Percentiles rank a stretch among this genome's conserved stretches.
phyloP scores from a whole-genome alignment of 2,113 vertebrate genomes.

The Podarcis cretensis region DNA sequence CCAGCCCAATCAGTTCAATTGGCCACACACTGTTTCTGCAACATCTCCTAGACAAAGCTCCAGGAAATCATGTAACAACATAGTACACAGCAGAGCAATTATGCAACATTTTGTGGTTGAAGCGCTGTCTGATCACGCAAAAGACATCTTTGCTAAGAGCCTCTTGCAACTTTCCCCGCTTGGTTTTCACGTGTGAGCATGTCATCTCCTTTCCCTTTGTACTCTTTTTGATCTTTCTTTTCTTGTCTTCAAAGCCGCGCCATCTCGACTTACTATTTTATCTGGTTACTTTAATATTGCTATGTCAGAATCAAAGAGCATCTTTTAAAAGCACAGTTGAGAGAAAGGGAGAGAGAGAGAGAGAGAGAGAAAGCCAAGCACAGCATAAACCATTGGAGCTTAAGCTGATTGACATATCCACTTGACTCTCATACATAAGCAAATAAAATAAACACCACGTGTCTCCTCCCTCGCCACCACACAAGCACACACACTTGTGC shows the following conservation, averaged over 20 bases:
- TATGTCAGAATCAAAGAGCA: neutral
- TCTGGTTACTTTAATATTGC: neutral
- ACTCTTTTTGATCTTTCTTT: neutral
- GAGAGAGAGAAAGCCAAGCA: neutral
- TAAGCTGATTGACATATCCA: neutral
- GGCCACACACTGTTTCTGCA: neutral
- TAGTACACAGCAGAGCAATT: neutral
- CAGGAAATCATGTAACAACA: neutral
- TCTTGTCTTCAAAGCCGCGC: neutral
- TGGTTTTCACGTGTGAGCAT: neutral
- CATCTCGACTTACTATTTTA: neutral
- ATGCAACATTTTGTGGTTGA: neutral
- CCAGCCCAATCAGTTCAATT: neutral
- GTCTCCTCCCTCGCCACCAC: neutral
- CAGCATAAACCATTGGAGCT: neutral
- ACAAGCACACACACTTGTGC: neutral
- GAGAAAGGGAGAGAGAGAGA: too few species aligned
- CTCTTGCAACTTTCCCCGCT: neutral
- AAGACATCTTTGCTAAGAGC: neutral
- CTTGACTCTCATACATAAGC: neutral
- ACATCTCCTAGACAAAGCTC: neutral
- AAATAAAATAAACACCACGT: neutral
- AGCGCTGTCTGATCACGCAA: neutral
- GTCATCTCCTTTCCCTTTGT: neutral
- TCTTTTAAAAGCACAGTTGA: neutral